Conservation (phyloP, 1,140 invertebrate genomes). For the Aphis gossypii region DNA sequence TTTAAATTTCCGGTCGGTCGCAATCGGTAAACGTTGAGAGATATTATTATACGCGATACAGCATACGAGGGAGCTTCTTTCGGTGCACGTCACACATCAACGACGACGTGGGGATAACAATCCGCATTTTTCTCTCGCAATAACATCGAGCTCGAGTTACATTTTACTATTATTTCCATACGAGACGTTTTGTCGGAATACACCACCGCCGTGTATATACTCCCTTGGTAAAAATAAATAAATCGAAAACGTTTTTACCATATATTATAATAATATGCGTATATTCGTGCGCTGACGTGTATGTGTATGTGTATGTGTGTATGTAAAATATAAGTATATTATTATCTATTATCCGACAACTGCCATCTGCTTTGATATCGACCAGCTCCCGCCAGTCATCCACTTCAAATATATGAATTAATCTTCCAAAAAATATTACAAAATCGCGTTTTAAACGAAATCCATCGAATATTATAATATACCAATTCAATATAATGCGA, state of each 20-base stretch:
- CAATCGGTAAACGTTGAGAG: conserved; percentile 28
- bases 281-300: no score
- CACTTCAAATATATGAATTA: background rate
- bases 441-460: background rate
- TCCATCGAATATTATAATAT: background rate
- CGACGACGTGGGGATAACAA: background rate
- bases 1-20: conserved; percentile 56
- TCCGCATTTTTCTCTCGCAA: conserved; percentile 37
- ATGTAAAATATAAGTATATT: background rate
- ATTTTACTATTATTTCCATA: conserved; percentile 26
- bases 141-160: background rate
- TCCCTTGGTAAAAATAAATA: background rate
- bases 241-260: background rate
- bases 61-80: background rate
- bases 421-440: background rate
- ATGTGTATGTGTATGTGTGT: background rate
- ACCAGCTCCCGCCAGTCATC: no score
- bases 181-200: conserved; percentile 1
- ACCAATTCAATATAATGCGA: background rate
- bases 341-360: background rate
- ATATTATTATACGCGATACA: conserved; percentile 28
- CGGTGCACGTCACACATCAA: conserved; percentile 32
- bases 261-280: background rate
- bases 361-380: background rate
- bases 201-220: background rate